Percentiles rank a stretch among this genome's conserved stretches.
Evolutionary conservation across 1,140 invertebrate species (phyloP).

Genomic region (Geopemphigus sp.): DNA sequence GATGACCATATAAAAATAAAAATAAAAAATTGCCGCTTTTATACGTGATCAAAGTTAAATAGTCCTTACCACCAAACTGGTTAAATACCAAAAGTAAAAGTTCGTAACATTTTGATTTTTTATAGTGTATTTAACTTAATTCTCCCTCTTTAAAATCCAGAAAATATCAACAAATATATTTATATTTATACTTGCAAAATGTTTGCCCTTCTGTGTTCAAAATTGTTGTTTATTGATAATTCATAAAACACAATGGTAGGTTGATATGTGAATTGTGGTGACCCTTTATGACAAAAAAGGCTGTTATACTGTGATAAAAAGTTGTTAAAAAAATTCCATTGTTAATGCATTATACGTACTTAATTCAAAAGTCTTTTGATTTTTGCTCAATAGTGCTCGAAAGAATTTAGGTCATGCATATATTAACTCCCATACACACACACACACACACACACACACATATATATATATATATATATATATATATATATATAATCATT

Average conservation of each 20-base stretch:
- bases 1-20: constrained; percentile 36
- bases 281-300: constrained; percentile 46
- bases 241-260: constrained; percentile 19
- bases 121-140: constrained; percentile 47
- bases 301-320: constrained; percentile 47
- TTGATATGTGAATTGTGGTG: constrained; percentile 18
- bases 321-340: constrained; percentile 10
- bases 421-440: too few species aligned
- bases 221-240: constrained; percentile 48
- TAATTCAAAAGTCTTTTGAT: constrained; percentile 31
- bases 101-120: constrained; percentile 39
- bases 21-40: constrained; percentile 27
- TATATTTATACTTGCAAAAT: constrained; percentile 47
- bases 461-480: constrained; percentile 19
- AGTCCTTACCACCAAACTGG: constrained; percentile 37
- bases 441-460: too few species aligned
- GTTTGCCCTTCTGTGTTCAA: constrained; percentile 43
- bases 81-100: not conserved
- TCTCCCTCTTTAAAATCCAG: constrained; percentile 8
- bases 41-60: constrained; percentile 45
- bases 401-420: constrained; percentile 25
- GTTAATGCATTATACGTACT: constrained; percentile 32
- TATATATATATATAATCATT: constrained; percentile 43
- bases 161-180: constrained; percentile 33
- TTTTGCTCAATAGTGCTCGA: constrained; percentile 34